These are phyloP conservation scores for Dicerorhinus sumatrensis DNA, from an alignment of 2,113 vertebrate genomes.

Conservation along the genomic window DNA sequence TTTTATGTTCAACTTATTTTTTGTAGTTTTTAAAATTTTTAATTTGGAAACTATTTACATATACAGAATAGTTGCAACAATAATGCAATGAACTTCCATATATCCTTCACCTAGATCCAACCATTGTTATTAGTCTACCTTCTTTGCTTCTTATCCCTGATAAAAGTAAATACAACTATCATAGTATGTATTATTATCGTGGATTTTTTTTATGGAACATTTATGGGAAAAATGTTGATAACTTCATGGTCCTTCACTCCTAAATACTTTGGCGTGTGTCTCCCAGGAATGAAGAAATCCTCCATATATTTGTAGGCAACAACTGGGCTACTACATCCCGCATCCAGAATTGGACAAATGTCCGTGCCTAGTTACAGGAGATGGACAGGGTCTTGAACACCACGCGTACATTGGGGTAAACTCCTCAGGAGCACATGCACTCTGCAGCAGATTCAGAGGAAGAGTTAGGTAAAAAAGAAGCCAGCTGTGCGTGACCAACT, in stretches of 20 bases:
- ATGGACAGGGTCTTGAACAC: background rate
- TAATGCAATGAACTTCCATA: background rate
- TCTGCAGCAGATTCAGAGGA: background rate
- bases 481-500: background rate
- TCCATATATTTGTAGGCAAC: background rate
- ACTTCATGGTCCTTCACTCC: background rate
- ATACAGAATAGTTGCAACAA: background rate
- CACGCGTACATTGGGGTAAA: background rate
- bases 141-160: background rate
- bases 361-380: background rate
- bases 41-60: background rate
- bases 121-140: background rate
- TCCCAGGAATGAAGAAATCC: background rate
- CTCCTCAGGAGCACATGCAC: background rate
- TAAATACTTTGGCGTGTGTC: background rate
- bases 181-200: background rate
- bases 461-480: background rate
- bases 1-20: background rate
- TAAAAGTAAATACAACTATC: background rate
- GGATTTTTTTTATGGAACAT: background rate
- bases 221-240: background rate
- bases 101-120: background rate
- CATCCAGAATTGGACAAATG: background rate
- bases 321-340: background rate
- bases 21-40: background rate